Evolutionary conservation across 2,888 invertebrate species (phyloP), one percentile per base, ranked within the genome.

Genomic region (Tryphoninae sp.): DNA sequence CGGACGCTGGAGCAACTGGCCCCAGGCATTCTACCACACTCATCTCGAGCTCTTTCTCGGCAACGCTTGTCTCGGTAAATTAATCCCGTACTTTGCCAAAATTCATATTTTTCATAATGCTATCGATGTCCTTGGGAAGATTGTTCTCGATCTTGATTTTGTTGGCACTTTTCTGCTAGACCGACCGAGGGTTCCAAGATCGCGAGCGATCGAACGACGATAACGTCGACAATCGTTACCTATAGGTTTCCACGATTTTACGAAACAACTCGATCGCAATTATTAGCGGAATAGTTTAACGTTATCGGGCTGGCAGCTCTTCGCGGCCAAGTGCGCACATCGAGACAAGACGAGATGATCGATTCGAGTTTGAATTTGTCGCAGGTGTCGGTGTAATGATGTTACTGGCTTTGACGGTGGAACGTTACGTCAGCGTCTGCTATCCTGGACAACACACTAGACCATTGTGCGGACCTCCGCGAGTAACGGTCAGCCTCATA

Each of bases 361-460:
- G 33, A 33, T 4, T 6, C 33, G 6, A 33, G 33, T 33, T 33
- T 33, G 33, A 33, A 33, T 33, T 49, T 26, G 55, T 80, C 84
- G 23, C 91, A 93, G 94, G 96, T 51, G 94, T 95, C n/a, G 96
- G 96, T 74, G 96, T 96, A 2, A 94, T 96, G 94, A 95, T 96
- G 95, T 94, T 96, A 13, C 92, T 96, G 71, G 95, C 95, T 9
- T 93, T 96, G 86, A 96, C 96, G 19, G 93, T 96, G 80, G 96
- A 96, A 89, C 93, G 96, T 58, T 96, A 95, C 91, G 94, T 96
- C 45, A 95, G 96, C 81, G 95, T 96, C 6, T 96, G 96, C 87
- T 95, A 95, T 92, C 96, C 96, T 2, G 94, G 95, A 3, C 89
- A 89, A 81, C 94, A 94, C 85, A 93, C 95, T 16, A 92, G 95